Conservation (phyloP, 2,113 vertebrate genomes). For the Triplophysa siluroides region DNA sequence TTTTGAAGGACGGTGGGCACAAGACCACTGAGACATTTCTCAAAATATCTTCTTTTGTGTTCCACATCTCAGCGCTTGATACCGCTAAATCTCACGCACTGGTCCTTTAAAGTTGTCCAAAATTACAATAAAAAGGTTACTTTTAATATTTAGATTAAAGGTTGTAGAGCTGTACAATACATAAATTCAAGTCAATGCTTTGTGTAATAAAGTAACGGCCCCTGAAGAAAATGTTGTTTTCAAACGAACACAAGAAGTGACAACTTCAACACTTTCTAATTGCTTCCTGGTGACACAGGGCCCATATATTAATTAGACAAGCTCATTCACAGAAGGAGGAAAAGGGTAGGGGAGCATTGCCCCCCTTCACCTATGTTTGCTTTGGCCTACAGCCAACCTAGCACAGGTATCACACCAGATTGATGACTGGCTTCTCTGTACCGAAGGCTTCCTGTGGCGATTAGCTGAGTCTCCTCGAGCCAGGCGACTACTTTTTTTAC, state of each 20-base stretch:
- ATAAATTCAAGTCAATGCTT: not conserved
- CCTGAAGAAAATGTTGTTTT: constrained; percentile 55
- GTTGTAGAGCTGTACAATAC: not conserved
- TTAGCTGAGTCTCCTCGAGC: constrained; percentile 61
- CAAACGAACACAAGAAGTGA: constrained; percentile 61
- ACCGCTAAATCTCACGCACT: too few relatives aligned
- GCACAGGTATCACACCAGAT: constrained; percentile 76
- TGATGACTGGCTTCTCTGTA: constrained; percentile 74
- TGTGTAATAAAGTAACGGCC: not conserved
- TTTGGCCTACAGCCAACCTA: constrained; percentile 62
- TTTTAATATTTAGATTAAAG: not conserved
- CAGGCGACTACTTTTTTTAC: constrained; percentile 21
- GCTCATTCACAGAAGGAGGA: constrained; percentile 36
- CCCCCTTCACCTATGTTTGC: constrained; percentile 64
- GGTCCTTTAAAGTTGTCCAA: not conserved
- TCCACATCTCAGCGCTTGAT: too few relatives aligned
- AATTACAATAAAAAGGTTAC: not conserved
- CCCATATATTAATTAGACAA: constrained; percentile 53
- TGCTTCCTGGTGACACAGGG: constrained; percentile 60
- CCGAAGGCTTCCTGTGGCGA: constrained; percentile 68
- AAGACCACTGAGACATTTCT: too few relatives aligned
- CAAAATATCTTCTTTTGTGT: too few relatives aligned
- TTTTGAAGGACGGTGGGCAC: too few relatives aligned
- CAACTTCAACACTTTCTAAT: constrained; percentile 69
- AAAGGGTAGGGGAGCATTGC: not conserved